Conservation (phyloP, 2,797 vertebrate species). For the Paramormyrops hopkinsi region DNA sequence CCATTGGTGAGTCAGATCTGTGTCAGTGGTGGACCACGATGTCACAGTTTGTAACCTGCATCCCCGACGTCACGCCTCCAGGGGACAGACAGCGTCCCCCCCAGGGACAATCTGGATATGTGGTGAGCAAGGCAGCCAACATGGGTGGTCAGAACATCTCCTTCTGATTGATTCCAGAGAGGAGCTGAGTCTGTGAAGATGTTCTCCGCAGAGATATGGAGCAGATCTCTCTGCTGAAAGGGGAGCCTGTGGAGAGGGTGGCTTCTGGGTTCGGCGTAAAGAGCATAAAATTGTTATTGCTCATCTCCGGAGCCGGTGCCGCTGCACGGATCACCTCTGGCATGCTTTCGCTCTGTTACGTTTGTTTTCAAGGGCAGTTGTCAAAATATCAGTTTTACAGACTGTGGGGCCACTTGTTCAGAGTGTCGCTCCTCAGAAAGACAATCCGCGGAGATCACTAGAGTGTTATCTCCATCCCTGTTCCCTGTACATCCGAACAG, state of each 20-base stretch:
- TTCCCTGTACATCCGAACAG: not conserved
- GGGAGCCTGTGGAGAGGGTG: not conserved
- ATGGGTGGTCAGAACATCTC: not conserved
- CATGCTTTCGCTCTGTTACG: not conserved
- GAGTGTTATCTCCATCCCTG: not conserved
- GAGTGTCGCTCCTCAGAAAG: not conserved
- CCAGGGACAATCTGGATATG: not conserved
- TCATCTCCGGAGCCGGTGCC: not conserved
- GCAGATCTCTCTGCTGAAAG: not conserved
- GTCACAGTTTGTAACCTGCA: not conserved
- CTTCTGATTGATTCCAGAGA: not conserved
- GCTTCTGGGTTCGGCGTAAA: not conserved
- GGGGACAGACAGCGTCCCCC: not conserved
- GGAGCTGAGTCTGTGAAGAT: not conserved
- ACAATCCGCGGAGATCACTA: not conserved
- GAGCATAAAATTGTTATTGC: not conserved
- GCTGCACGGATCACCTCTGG: not conserved
- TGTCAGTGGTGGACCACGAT: not conserved
- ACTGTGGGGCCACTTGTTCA: not conserved
- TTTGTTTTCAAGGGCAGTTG: conserved; percentile 9
- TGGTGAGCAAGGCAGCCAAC: not conserved
- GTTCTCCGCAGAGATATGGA: not conserved
- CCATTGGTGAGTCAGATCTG: not conserved
- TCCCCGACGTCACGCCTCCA: not conserved
- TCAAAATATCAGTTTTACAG: conserved; percentile 8